Conservation (phyloP, 1,140 invertebrate genomes). For the Melitaea cinxia region DNA sequence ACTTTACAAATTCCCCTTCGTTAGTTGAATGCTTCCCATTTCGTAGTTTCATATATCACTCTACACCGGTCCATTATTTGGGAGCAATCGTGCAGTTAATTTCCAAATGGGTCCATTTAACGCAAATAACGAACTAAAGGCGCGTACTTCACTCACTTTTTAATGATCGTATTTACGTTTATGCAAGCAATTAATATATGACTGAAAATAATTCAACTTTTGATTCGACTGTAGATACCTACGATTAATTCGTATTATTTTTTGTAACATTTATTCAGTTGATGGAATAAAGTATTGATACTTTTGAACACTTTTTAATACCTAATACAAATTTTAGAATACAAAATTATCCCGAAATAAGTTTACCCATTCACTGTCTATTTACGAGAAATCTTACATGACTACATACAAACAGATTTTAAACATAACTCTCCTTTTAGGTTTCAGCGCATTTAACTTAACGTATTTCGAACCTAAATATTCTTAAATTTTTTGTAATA, state of each 20-base stretch:
- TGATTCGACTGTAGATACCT: slow-evolving; percentile 1
- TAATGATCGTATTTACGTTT: slow-evolving; percentile 50
- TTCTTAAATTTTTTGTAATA: no score
- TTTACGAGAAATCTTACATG: no score
- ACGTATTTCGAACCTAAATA: no score
- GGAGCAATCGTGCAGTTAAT: slow-evolving; percentile 78
- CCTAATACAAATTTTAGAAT: neutral
- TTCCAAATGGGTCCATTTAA: slow-evolving; percentile 75
- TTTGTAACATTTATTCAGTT: neutral
- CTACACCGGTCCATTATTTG: slow-evolving; percentile 63
- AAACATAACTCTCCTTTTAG: no score
- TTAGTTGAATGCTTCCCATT: slow-evolving; percentile 52
- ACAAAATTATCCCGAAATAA: no score
- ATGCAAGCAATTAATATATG: slow-evolving; percentile 44
- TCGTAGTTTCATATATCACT: slow-evolving; percentile 58
- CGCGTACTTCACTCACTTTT: slow-evolving; percentile 54
- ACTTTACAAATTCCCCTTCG: slow-evolving; percentile 42
- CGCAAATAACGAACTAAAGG: slow-evolving; percentile 66
- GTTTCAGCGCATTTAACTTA: no score
- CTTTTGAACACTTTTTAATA: neutral
- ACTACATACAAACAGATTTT: no score
- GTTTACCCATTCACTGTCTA: no score
- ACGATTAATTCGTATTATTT: neutral
- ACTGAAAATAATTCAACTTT: slow-evolving; percentile 9
- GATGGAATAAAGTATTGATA: neutral